Percentiles rank a stretch among this genome's conserved stretches.
phyloP scores from a whole-genome alignment of 2,797 vertebrate genomes.

The Gymnoscopelus microlampas region DNA sequence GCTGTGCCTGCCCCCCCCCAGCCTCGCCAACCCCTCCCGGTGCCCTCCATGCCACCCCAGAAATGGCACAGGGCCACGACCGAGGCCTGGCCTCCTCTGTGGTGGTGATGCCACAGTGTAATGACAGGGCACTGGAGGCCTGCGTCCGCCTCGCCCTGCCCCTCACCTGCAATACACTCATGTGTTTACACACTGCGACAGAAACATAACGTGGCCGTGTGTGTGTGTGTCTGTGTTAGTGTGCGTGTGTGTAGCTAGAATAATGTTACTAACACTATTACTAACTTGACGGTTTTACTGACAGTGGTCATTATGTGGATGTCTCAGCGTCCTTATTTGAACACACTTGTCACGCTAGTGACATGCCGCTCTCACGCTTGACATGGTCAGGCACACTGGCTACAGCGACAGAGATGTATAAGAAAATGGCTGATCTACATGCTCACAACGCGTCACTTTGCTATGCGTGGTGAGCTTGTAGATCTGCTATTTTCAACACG shows the following conservation, averaged over 20 bases:
- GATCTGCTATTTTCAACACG: too few relatives aligned
- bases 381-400: conserved; percentile 44
- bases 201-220: conserved; percentile 34
- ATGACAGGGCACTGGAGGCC: conserved; percentile 72
- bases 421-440: too few relatives aligned
- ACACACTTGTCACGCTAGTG: conserved; percentile 74
- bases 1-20: conserved; percentile 54
- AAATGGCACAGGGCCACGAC: conserved; percentile 64
- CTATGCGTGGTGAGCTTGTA: too few relatives aligned
- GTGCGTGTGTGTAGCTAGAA: conserved; percentile 62
- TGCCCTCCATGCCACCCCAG: conserved; percentile 81
- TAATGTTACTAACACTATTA: conserved; percentile 76
- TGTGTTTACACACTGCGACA: conserved; percentile 65
- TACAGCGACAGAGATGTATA: conserved; percentile 38
- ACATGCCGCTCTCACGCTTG: conserved; percentile 72
- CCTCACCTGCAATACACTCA: conserved; percentile 78
- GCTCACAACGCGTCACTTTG: too few relatives aligned
- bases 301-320: conserved; percentile 76
- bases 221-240: conserved; percentile 36
- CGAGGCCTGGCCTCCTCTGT: conserved; percentile 38
- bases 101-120: conserved; percentile 73
- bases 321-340: conserved; percentile 73
- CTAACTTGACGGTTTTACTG: conserved; percentile 78
- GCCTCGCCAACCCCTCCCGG: conserved; percentile 62
- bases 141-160: conserved; percentile 76